These are phyloP conservation scores for Heliopora coerulea DNA, from an alignment of 92 coral and sea anemone genomes.

Conservation along the genomic window DNA sequence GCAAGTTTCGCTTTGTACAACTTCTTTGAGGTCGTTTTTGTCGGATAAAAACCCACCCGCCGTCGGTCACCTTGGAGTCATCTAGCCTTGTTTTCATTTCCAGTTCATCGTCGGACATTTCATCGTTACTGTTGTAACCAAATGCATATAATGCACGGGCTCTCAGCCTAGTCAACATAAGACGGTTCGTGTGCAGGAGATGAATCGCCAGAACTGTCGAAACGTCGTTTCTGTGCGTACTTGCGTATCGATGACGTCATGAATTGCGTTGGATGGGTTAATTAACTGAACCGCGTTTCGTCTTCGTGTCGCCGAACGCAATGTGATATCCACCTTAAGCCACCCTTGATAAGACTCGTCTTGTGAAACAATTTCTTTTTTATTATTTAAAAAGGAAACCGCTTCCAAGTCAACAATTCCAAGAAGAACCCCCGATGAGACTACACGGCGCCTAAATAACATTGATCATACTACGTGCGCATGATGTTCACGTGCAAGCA, in stretches of 20 bases:
- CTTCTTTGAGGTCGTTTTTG: slow-evolving; percentile 48
- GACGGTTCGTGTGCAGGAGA: not conserved
- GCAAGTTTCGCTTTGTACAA: slow-evolving; percentile 16
- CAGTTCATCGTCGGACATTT: slow-evolving; percentile 13
- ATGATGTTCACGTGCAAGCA: too few species aligned
- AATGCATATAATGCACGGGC: slow-evolving; percentile 7
- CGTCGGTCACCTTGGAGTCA: slow-evolving; percentile 68
- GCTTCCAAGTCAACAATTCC: too few species aligned
- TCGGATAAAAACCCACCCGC: slow-evolving; percentile 91
- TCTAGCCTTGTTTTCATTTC: slow-evolving; percentile 35
- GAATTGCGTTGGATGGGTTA: not conserved
- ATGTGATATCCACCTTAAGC: too few species aligned
- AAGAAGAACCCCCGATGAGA: too few species aligned
- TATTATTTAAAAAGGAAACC: too few species aligned
- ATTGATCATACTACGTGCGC: too few species aligned
- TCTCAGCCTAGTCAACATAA: slow-evolving; percentile 32
- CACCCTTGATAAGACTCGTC: too few species aligned
- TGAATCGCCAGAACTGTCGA: not conserved
- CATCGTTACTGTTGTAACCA: slow-evolving; percentile 40
- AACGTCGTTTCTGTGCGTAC: not conserved
- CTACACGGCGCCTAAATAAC: too few species aligned
- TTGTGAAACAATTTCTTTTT: too few species aligned
- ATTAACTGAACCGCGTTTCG: not conserved
- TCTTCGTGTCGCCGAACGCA: not conserved
- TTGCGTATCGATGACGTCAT: slow-evolving; percentile 29